Evolutionary conservation across 2,113 vertebrate species (phyloP).

Genomic region (Bubo blakistoni): DNA sequence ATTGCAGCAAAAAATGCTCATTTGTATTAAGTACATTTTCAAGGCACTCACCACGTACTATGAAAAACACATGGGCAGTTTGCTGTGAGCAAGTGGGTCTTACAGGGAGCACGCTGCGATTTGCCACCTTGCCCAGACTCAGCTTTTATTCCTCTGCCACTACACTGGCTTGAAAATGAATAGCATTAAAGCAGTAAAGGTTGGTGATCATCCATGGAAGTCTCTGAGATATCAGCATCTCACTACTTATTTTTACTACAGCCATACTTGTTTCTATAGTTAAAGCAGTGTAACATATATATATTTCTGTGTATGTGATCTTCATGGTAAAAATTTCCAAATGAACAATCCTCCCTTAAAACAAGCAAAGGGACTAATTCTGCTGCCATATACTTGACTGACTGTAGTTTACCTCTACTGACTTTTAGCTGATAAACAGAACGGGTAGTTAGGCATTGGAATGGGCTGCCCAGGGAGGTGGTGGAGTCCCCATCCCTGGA

Average conservation of each 20-base stretch:
- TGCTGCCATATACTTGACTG: neutral
- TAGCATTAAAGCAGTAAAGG: neutral
- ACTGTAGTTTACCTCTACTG: neutral
- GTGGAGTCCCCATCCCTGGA: too few relatives aligned
- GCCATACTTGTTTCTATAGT: neutral
- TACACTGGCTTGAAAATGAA: neutral
- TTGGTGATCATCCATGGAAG: neutral
- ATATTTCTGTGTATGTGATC: neutral
- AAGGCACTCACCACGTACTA: neutral
- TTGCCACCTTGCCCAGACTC: neutral
- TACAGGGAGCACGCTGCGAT: neutral
- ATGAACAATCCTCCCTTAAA: neutral
- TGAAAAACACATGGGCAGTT: neutral
- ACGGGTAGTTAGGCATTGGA: too few relatives aligned
- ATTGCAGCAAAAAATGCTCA: neutral
- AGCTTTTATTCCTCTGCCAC: neutral
- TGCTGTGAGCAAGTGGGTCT: neutral
- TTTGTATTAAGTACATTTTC: slow-evolving; percentile 4
- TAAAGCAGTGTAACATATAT: neutral
- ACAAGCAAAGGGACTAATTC: neutral
- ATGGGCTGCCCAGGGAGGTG: too few relatives aligned
- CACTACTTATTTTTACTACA: neutral
- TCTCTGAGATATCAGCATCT: neutral
- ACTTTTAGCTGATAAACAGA: neutral
- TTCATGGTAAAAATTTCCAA: neutral